Evolutionary conservation across 2,888 invertebrate genomes (phyloP).

Genomic region (Ophonus ardosiacus): DNA sequence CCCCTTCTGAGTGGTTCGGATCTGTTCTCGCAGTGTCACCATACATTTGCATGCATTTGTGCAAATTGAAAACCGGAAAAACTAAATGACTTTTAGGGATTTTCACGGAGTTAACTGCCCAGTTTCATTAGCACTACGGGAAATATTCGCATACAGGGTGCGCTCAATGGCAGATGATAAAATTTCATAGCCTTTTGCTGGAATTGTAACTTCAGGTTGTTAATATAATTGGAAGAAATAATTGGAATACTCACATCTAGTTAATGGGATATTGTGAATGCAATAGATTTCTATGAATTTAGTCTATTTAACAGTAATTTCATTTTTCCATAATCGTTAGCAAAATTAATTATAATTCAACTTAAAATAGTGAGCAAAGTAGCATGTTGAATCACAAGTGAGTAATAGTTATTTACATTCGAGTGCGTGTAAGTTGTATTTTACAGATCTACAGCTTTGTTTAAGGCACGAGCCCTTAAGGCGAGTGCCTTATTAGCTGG

Average conservation of each 20-base stretch:
- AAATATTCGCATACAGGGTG: slow-evolving; percentile 5
- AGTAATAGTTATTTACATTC: no score
- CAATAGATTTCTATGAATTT: no score
- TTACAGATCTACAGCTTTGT: no score
- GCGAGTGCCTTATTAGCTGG: no score
- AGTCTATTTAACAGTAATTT: no score
- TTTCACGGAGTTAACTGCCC: not conserved
- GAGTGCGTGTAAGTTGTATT: no score
- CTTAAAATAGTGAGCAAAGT: no score
- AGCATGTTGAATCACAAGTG: no score
- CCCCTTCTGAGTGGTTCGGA: not conserved
- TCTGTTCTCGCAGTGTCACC: slow-evolving; percentile 11
- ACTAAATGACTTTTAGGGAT: slow-evolving; percentile 18
- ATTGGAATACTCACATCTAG: not conserved
- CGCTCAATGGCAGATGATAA: not conserved
- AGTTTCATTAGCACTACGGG: slow-evolving; percentile 9
- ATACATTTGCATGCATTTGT: slow-evolving; percentile 32
- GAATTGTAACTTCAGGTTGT: not conserved
- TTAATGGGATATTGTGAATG: no score
- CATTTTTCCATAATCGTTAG: no score
- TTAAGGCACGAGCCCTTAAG: no score
- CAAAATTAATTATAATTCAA: no score
- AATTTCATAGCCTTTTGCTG: not conserved
- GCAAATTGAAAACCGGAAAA: slow-evolving; percentile 31
- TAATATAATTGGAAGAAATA: not conserved